phyloP scores from a whole-genome alignment of 2,888 invertebrate genomes.

The Gortyna flavago region DNA sequence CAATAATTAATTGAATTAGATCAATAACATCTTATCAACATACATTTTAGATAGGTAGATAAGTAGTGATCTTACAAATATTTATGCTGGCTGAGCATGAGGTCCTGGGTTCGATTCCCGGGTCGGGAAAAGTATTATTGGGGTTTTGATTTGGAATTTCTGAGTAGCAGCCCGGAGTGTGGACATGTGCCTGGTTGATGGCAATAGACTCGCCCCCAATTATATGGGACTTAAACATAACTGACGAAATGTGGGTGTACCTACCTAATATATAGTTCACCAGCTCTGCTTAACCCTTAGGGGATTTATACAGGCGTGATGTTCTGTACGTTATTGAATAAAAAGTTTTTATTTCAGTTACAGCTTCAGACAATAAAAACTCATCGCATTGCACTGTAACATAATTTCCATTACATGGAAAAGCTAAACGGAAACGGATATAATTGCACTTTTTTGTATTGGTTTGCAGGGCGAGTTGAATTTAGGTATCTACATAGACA shows the following conservation, averaged over 20 bases:
- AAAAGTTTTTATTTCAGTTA: not conserved
- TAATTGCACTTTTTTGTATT: slow-evolving; percentile 25
- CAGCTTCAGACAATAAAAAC: slow-evolving; percentile 1
- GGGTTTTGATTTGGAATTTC: not conserved
- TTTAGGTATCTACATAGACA: not conserved
- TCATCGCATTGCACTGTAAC: not conserved
- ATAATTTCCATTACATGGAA: slow-evolving; percentile 28
- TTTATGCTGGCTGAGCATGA: not conserved
- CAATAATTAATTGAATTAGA: not conserved
- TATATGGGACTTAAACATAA: not conserved
- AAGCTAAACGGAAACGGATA: slow-evolving; percentile 43
- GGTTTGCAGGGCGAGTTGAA: not conserved
- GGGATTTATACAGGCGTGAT: not conserved
- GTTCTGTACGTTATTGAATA: not conserved
- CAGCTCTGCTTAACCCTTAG: not conserved
- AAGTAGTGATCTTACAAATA: not conserved
- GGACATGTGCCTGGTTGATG: not conserved
- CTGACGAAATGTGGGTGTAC: not conserved
- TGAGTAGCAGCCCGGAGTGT: not conserved
- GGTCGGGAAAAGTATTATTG: not conserved
- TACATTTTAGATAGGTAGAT: not conserved
- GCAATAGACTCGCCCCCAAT: not conserved
- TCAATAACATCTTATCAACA: not conserved
- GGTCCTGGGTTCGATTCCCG: not conserved
- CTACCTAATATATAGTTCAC: not conserved